A percentile compares a stretch with the other conserved stretches of the same genome.
Evolutionary conservation across 2,888 invertebrate species (phyloP).

Genomic region (Aspidiotus destructor): DNA sequence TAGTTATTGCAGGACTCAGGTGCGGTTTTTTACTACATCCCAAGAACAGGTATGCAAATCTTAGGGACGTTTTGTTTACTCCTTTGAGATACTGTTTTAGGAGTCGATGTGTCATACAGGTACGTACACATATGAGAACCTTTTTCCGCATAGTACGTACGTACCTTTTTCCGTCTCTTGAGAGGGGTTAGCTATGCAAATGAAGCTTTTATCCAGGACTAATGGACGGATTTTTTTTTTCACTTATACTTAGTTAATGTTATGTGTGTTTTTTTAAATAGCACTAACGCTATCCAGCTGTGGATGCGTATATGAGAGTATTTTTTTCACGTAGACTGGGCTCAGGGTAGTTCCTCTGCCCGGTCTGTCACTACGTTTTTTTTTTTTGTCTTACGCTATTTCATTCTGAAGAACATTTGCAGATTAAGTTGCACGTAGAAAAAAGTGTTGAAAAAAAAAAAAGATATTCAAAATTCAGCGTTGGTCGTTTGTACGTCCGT

Average conservation of each 20-base stretch:
- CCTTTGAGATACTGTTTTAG: slow-evolving; percentile 20
- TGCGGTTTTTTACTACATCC: slow-evolving; percentile 31
- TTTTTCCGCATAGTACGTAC: not conserved
- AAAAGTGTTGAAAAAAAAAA: too few relatives aligned
- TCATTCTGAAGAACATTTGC: slow-evolving; percentile 12
- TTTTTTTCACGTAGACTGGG: slow-evolving; percentile 20
- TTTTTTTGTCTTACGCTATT: slow-evolving; percentile 30
- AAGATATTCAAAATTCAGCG: slow-evolving; percentile 18
- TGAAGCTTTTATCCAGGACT: slow-evolving; percentile 35
- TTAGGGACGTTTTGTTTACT: slow-evolving; percentile 26
- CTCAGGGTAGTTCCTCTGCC: slow-evolving; percentile 15
- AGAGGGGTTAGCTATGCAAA: slow-evolving; percentile 39
- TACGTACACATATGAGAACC: slow-evolving; percentile 22
- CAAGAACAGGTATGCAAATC: slow-evolving; percentile 31
- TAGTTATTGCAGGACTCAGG: slow-evolving; percentile 19
- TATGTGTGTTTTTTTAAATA: slow-evolving; percentile 19
- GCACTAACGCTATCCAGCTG: slow-evolving; percentile 29
- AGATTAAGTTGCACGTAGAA: slow-evolving; percentile 14
- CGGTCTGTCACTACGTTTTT: not conserved
- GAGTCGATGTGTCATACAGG: slow-evolving; percentile 23
- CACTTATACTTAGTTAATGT: slow-evolving; percentile 12
- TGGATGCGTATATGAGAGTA: slow-evolving; percentile 30
- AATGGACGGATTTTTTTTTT: slow-evolving; percentile 35
- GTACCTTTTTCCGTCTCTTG: slow-evolving; percentile 31
- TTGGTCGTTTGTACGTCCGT: slow-evolving; percentile 8